Evolutionary conservation across 2,888 invertebrate genomes (phyloP).

Genomic region (Melitaea athalia): DNA sequence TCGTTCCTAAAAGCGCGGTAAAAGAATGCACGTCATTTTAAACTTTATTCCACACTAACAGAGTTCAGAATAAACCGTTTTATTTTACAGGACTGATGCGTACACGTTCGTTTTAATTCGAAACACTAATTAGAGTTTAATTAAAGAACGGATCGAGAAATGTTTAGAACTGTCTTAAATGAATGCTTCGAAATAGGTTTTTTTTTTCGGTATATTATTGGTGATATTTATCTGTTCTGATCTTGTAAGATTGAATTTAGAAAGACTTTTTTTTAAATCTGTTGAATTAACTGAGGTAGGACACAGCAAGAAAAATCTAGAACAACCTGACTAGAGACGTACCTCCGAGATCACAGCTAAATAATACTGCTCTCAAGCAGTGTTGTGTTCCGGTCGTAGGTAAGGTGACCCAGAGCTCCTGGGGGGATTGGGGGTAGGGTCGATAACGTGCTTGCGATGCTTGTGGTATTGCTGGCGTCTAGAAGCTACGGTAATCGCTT

Average conservation of each 20-base stretch:
- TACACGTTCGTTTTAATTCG: constrained; percentile 55
- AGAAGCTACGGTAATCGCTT: too few relatives aligned
- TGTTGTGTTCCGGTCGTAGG: too few relatives aligned
- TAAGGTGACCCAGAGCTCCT: too few relatives aligned
- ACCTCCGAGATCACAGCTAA: too few relatives aligned
- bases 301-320: too few relatives aligned
- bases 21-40: constrained; percentile 26
- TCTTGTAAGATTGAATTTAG: not conserved
- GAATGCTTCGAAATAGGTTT: constrained; percentile 7
- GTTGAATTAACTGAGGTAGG: too few relatives aligned
- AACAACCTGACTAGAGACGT: too few relatives aligned
- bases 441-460: too few relatives aligned
- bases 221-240: not conserved
- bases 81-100: constrained; percentile 27
- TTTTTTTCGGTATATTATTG: constrained; percentile 2
- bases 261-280: not conserved
- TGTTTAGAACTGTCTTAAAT: constrained; percentile 20
- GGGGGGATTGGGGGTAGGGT: too few relatives aligned
- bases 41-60: constrained; percentile 32
- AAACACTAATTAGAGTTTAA: constrained; percentile 67
- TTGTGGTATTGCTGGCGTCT: too few relatives aligned
- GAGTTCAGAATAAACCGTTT: constrained; percentile 26
- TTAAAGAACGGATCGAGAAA: constrained; percentile 51
- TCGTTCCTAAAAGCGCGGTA: constrained; percentile 40
- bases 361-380: too few relatives aligned